A percentile compares a stretch with the other conserved stretches of the same genome.
Evolutionary conservation across 2,888 invertebrate genomes (phyloP).

Genomic region (Poecilobothrus nobilitatus): DNA sequence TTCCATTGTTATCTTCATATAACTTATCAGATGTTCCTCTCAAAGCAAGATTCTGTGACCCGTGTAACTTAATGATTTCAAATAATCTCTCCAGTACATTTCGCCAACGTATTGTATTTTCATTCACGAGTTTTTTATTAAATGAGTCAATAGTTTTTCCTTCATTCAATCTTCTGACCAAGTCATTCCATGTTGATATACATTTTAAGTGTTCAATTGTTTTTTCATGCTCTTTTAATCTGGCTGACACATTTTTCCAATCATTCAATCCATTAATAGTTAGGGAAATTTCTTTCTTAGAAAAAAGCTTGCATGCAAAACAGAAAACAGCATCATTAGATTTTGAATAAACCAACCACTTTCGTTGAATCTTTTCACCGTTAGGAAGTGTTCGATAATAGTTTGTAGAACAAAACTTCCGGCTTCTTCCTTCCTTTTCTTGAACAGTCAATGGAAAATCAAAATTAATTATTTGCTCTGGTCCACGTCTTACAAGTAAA

Average conservation of each 20-base stretch:
- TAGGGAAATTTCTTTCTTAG: background rate
- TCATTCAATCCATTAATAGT: conserved; percentile 5
- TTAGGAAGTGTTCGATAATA: conserved; percentile 11
- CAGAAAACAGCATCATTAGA: background rate
- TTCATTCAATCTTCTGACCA: conserved; percentile 12
- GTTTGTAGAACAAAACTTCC: conserved; percentile 9
- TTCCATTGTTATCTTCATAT: conserved; percentile 9
- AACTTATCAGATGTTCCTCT: conserved; percentile 9
- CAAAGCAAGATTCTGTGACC: conserved; percentile 12
- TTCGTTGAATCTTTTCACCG: conserved; percentile 5
- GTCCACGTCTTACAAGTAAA: background rate
- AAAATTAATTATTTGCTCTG: background rate
- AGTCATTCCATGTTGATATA: conserved; percentile 10
- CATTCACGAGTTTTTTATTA: conserved; percentile 9
- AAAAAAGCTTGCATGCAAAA: background rate
- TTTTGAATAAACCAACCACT: background rate
- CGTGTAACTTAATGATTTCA: conserved; percentile 10
- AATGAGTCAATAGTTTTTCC: conserved; percentile 11
- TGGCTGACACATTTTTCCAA: conserved; percentile 9
- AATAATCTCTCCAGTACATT: conserved; percentile 10
- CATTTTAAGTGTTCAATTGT: conserved; percentile 10
- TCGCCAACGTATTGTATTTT: conserved; percentile 11
- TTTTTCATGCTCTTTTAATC: conserved; percentile 12
- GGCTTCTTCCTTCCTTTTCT: conserved; percentile 8
- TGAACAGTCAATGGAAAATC: background rate